Base-by-base conservation (phyloP, 2,797 vertebrate species). In the Ataeniobius toweri region DNA sequence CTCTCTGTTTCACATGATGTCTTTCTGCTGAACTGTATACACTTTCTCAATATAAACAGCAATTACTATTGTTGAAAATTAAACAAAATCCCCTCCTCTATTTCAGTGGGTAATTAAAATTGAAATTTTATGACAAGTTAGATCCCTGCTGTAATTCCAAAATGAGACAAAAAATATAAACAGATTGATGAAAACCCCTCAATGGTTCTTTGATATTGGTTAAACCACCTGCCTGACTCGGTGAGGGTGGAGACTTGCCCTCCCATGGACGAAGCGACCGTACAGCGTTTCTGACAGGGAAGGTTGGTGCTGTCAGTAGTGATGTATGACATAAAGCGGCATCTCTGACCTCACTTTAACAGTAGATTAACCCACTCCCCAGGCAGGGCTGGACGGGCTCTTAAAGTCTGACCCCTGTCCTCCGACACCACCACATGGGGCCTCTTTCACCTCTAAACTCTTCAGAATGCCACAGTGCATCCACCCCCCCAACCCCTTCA, bases 281-380 rank as follows among this genome's bases (percentile, higher is more conserved):
- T 56, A 73, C 51, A 28, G 55, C 50, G 65, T 93, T 88, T 88
- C 83, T 87, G 85, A 86, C 82, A 59, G 79, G 20, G 61, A 80
- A 75, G 73, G 87, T 69, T 76, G 81, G 59, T 84, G 85, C 93
- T 94, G 94, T 94, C 92, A 88, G 5, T 10, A 55, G 81, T 92
- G 94, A 95, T 95, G 79, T 92, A 91, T 84, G 87, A 92, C 89
- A 46, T 82, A 61, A 81, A 81, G 88, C 51, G 44, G 82, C 89
- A 88, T 92, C 91, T 89, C 87, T 94, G 94, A 95, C 94, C 95
- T 89, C 91, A 89, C 88, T 93, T 93, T 94, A 94, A 92, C 88
- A 95, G 94, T 94, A 95, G 92, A 92, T 95, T 95, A 94, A 95
- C 92, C 92, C 84, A 89, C 88, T 92, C 81, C 56, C 72, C 74